Evolutionary conservation across 2,113 vertebrate genomes (phyloP), one percentile per base, ranked within the genome.

Genomic region (Lophochroa leadbeateri): DNA sequence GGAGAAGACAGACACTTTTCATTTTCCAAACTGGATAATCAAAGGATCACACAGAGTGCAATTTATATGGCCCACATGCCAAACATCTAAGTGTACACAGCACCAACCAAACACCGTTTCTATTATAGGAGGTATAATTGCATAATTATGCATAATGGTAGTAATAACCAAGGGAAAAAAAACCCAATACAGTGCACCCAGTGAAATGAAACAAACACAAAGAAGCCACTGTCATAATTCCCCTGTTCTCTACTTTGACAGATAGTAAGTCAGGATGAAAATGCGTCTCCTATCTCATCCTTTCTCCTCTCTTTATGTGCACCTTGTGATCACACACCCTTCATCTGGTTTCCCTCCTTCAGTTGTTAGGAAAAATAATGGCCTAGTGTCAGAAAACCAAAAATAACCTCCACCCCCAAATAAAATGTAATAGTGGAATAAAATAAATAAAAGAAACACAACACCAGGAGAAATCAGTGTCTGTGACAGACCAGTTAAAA

Each of bases 121-220:
- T 82, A 28, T 79, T 95, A 65, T 76, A 92, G 75, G 24, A 94
- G 39, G 18, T 78, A 28, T 95, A 96, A 97, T 93, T 88, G 83
- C 65, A 85, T 86, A 96, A 96, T 96, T 97, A 92, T 61, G 29
- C 63, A 89, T 86, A 94, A 96, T 89, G 47, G 39, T 60, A 58
- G 60, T 57, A 88, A 76, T 82, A 87, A 77, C 78, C 71, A 74
- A 78, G 43, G 53, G 15, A 70, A 16, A 92, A 89, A 61, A 90
- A 89, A 82, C 44, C 44, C 57, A 68, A 41, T 14, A 58, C 50
- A 63, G 60, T 57, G 46, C 46, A 91, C 28, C 3, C 15, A 91
- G 13, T 85, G 90, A 92, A 87, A 90, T n/a, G 39, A 93, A 95
- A 82, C 12, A 94, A 92, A 85, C 67, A 80, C 43, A 91, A 44